Conservation (phyloP, 2,113 vertebrate genomes). For the Eleginops maclovinus region DNA sequence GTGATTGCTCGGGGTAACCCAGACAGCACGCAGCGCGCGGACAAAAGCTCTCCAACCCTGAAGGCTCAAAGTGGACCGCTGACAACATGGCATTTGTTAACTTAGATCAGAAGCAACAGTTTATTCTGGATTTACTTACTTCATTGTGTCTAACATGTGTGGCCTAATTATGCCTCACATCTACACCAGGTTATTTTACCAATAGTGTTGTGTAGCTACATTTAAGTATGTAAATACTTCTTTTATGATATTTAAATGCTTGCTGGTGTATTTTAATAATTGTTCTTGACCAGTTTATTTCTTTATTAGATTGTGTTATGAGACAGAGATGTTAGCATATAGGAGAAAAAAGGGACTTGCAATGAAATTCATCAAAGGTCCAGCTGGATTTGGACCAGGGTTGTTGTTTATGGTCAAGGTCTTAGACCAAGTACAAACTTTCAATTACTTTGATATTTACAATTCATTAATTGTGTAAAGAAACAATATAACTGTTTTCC, state of each 20-base stretch:
- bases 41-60: constrained; percentile 42
- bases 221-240: no score
- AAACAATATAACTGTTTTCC: no score
- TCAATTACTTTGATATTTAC: not conserved
- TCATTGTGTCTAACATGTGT: not conserved
- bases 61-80: constrained; percentile 28
- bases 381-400: not conserved
- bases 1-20: constrained; percentile 43
- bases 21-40: constrained; percentile 31
- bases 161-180: not conserved
- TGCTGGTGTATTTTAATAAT: no score
- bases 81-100: constrained; percentile 1
- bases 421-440: not conserved
- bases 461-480: not conserved
- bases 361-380: not conserved
- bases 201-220: not conserved
- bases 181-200: not conserved
- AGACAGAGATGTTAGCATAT: not conserved
- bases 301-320: no score
- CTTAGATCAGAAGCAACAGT: constrained; percentile 5
- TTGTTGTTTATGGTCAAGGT: not conserved
- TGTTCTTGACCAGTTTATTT: no score
- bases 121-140: constrained; percentile 1
- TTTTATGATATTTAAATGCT: no score
- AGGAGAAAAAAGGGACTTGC: not conserved